Conservation (phyloP, 1,140 invertebrate genomes). For the Heliothis subflexa region DNA sequence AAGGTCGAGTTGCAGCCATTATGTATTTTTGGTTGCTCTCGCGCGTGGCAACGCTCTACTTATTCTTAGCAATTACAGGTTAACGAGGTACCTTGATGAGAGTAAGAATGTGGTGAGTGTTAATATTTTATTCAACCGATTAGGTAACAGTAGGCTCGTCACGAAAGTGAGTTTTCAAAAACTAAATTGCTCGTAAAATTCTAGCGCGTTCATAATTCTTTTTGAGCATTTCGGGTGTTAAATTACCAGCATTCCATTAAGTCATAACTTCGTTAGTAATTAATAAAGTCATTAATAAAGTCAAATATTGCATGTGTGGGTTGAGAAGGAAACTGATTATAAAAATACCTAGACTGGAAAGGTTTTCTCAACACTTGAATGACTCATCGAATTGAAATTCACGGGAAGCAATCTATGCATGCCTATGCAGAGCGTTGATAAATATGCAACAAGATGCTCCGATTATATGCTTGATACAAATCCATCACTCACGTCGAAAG, state of each 20-base stretch:
- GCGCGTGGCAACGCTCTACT: constrained; percentile 50
- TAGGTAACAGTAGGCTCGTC: constrained; percentile 37
- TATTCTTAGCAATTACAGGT: constrained; percentile 50
- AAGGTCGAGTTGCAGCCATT: constrained; percentile 51
- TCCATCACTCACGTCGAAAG: constrained; percentile 13
- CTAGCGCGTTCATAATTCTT: not conserved
- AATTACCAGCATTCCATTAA: not conserved
- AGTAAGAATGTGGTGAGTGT: constrained; percentile 39
- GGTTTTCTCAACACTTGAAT: not conserved
- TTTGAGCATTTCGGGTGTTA: constrained; percentile 15
- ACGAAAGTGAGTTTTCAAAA: constrained; percentile 1
- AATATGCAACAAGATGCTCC: not conserved
- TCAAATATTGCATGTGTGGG: not conserved
- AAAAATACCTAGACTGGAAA: not conserved
- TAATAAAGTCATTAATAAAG: constrained; percentile 6
- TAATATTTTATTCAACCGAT: constrained; percentile 45
- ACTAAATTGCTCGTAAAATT: constrained; percentile 18
- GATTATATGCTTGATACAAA: constrained; percentile 3
- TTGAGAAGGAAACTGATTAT: not conserved
- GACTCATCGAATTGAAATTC: constrained; percentile 18
- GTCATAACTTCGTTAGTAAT: not conserved
- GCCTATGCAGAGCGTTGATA: not conserved
- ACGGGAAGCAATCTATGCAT: not conserved
- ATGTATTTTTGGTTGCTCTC: constrained; percentile 49
- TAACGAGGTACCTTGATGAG: constrained; percentile 49